phyloP scores from a whole-genome alignment of 2,797 vertebrate species.

The Darevskia nairensis region DNA sequence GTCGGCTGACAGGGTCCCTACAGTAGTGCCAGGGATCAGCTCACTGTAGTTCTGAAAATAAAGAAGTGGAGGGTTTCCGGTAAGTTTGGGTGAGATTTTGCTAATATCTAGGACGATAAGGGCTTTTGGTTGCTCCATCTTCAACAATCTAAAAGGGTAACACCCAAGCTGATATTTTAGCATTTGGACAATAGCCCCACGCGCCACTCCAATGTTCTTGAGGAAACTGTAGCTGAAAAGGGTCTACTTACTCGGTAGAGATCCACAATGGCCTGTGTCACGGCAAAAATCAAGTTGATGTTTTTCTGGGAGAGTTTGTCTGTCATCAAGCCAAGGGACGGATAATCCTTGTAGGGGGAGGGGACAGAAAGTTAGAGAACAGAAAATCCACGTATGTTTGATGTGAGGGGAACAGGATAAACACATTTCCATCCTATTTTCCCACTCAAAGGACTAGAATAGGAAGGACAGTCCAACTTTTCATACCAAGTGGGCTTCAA shows the following conservation, averaged over 20 bases:
- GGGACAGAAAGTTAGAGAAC: background rate
- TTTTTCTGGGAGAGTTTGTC: conserved; percentile 96
- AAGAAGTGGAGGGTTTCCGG: background rate
- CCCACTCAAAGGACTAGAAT: background rate
- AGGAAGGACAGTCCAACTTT: too few relatives aligned
- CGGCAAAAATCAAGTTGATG: conserved; percentile 95
- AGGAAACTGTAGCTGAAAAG: background rate
- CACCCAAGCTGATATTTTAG: background rate
- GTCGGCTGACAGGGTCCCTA: conserved; percentile 85
- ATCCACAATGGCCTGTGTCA: conserved; percentile 79
- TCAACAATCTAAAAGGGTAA: background rate
- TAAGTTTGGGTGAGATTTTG: background rate
- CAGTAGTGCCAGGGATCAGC: conserved; percentile 91
- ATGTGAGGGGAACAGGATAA: background rate
- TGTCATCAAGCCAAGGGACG: conserved; percentile 89
- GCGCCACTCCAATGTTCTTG: background rate
- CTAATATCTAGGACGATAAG: background rate
- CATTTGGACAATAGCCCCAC: background rate
- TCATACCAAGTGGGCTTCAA: too few relatives aligned
- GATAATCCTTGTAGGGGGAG: conserved; percentile 88
- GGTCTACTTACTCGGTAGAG: conserved; percentile 86
- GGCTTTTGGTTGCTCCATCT: background rate
- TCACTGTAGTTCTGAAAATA: conserved; percentile 89
- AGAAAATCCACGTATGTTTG: background rate
- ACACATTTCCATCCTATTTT: background rate